Base-by-base conservation (phyloP, 2,113 vertebrate species). In the Cyprinodon tularosa region DNA sequence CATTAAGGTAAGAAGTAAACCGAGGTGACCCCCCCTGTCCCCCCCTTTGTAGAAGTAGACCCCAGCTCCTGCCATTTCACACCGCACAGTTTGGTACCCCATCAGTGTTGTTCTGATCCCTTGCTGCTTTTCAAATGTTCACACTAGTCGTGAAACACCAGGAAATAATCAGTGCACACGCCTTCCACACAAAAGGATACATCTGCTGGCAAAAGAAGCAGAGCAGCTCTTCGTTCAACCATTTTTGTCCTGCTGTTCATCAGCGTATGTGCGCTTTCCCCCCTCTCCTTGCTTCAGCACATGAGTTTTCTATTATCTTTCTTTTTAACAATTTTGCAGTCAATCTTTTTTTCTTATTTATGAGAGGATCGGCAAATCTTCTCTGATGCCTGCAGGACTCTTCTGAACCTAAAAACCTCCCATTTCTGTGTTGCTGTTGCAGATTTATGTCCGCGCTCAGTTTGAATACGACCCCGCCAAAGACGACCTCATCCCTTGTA, bases 391-490 rank as follows among this genome's bases (percentile, higher is more conserved):
- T 1, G 0, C 22, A 66, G 29, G 36, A 15, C 20, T 9, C 0
- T 40, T 36, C 60, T 1, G 20, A 17, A 8, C 4, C 39, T 45
- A 42, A 66, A 4, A 3, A 7, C 14, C 42, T 1, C 36, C 9
- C 39, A 3, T 63, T 5, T 13, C 38, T 68, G 44, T 66, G 39
- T 60, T n/a, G 1, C 29, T 38, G 39, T 86, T 0, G 1, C 94
- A 99, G 98, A 99, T 99, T 91, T 99, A 99, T 81, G 98, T 99
- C 74, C 96, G 98, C 84, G 98, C 98, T 88, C 98, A 99, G 93
- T 99, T 99, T 83, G 98, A 99, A 90, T 99, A 99, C 72, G 98
- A 99, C 91, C 98, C 98, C 42, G 92, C 95, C 70, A 97, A 97
- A 90, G 98, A 99, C 86, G 98, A 99, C 92, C 97, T 99, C 88